Conservation (phyloP, 1,140 invertebrate species). For the Thaumetopoea pityocampa region DNA sequence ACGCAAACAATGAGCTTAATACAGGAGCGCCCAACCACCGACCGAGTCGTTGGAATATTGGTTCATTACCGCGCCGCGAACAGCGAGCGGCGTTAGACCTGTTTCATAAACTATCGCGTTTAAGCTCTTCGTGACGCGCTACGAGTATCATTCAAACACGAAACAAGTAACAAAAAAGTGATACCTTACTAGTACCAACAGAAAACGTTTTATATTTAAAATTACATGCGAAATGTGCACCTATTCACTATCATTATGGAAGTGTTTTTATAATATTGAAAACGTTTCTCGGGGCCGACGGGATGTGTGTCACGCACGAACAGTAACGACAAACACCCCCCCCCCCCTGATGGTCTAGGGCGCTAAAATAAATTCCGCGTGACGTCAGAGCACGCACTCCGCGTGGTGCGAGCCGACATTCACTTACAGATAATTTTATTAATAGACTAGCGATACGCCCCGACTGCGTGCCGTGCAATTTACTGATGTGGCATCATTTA, state of each 20-base stretch:
- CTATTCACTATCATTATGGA: slow-evolving; percentile 13
- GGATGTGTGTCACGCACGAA: slow-evolving; percentile 22
- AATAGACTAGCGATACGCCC: too few relatives aligned
- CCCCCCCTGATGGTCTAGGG: slow-evolving; percentile 5
- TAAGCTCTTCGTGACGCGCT: slow-evolving; percentile 29
- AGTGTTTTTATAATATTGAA: slow-evolving; percentile 10
- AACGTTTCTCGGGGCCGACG: slow-evolving; percentile 15
- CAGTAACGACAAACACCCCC: slow-evolving; percentile 7
- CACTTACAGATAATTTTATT: slow-evolving; percentile 6
- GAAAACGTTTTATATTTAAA: slow-evolving; percentile 25
- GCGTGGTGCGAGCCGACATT: neutral
- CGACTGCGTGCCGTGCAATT: neutral
- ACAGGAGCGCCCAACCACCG: slow-evolving; percentile 16
- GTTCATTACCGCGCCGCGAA: slow-evolving; percentile 19
- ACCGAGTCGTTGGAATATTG: slow-evolving; percentile 27
- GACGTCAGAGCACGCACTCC: slow-evolving; percentile 10
- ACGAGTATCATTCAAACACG: slow-evolving; percentile 36
- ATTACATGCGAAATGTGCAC: slow-evolving; percentile 14
- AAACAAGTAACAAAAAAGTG: slow-evolving; percentile 38
- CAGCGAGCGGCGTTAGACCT: slow-evolving; percentile 30
- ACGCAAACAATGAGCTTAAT: too few relatives aligned
- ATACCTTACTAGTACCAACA: slow-evolving; percentile 28
- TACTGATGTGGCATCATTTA: neutral
- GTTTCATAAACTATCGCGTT: slow-evolving; percentile 46
- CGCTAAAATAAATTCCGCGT: slow-evolving; percentile 19